Conservation (phyloP, 2,797 vertebrate genomes). For the Diceros bicornis region DNA sequence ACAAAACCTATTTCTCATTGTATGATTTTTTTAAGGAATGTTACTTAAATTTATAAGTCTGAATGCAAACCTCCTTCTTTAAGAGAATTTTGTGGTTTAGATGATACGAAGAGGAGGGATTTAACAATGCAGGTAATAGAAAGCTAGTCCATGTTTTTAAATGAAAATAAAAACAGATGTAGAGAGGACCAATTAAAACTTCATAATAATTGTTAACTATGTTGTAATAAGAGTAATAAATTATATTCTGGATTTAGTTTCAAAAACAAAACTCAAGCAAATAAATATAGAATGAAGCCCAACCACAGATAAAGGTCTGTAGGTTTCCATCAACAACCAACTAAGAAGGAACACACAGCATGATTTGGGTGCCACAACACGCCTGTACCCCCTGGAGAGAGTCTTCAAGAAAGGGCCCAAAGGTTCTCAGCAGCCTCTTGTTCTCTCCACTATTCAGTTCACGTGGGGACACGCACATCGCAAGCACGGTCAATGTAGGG, state of each 20-base stretch:
- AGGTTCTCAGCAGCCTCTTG: not conserved
- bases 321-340: not conserved
- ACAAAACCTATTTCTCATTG: not conserved
- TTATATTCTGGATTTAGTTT: not conserved
- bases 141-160: not conserved
- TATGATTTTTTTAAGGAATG: not conserved
- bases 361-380: not conserved
- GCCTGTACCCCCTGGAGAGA: not conserved
- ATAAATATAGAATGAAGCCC: not conserved
- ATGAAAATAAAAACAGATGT: not conserved
- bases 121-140: not conserved
- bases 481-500: not conserved
- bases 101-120: not conserved
- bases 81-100: slow-evolving; percentile 24
- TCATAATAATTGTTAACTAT: slow-evolving; percentile 40
- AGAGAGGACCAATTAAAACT: not conserved
- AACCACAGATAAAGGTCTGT: not conserved
- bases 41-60: not conserved
- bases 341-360: not conserved
- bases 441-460: not conserved
- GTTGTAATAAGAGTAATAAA: slow-evolving; percentile 11
- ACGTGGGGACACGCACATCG: not conserved
- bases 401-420: not conserved
- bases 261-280: slow-evolving; percentile 48
- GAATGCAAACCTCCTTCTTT: not conserved